A percentile compares a stretch with the other conserved stretches of the same genome.
Conservation (phyloP, 2,888 invertebrate genomes). For the Hyalella azteca region DNA sequence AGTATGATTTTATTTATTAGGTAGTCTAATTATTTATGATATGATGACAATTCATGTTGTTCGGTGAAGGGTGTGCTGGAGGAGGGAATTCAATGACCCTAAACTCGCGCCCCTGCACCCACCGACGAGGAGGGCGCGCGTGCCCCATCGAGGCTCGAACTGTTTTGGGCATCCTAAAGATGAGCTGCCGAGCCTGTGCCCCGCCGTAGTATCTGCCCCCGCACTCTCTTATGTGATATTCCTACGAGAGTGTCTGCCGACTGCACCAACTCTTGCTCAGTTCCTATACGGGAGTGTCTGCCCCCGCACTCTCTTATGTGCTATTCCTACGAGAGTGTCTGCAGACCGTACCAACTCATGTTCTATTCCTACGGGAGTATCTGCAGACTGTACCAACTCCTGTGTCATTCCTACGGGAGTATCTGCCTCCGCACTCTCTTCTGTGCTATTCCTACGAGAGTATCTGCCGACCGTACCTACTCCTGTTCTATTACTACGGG, state of each 20-base stretch:
- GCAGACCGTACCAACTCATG: background rate
- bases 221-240: background rate
- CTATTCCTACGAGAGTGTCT: constrained; percentile 15
- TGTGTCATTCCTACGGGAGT: background rate
- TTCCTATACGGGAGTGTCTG: background rate
- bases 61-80: background rate
- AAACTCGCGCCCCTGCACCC: background rate
- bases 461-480: background rate
- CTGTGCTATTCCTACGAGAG: background rate
- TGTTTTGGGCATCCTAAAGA: constrained; percentile 35
- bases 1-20: too few relatives aligned
- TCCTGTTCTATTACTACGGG: background rate
- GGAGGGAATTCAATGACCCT: background rate
- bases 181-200: background rate
- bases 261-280: too few relatives aligned
- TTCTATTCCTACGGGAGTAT: background rate
- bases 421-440: background rate
- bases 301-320: background rate
- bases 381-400: background rate
- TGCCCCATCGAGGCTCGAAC: constrained; percentile 19
- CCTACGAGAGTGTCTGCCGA: too few relatives aligned
- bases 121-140: background rate
- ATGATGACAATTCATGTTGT: too few relatives aligned
- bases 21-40: too few relatives aligned
- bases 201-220: background rate